These are phyloP conservation scores for Campoletis sonorensis DNA, from an alignment of 1,140 invertebrate species.

Conservation along the genomic window DNA sequence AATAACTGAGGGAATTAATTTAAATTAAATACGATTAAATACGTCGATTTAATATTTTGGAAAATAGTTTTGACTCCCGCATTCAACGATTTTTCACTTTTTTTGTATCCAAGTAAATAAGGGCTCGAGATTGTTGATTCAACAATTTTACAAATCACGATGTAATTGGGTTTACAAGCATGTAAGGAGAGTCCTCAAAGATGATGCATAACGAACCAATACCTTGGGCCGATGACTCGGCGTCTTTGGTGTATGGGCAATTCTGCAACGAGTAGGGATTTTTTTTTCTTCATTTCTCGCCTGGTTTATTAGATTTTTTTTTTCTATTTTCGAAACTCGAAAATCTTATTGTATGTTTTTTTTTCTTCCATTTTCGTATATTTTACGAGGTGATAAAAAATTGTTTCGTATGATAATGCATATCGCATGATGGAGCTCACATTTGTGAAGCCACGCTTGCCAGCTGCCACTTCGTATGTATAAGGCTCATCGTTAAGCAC, in stretches of 20 bases:
- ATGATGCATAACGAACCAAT: slow-evolving; percentile 49
- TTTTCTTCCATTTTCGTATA: no score
- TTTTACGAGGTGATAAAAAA: no score
- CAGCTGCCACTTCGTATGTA: slow-evolving; percentile 18
- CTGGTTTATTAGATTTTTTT: no score
- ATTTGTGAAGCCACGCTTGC: slow-evolving; percentile 20
- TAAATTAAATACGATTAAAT: no score
- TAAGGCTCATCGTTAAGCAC: not conserved
- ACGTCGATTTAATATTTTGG: no score
- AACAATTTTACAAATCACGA: slow-evolving; percentile 18
- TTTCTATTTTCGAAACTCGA: no score
- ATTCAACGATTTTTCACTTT: not conserved
- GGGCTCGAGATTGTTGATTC: slow-evolving; percentile 41
- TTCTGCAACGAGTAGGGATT: not conserved
- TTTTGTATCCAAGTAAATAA: slow-evolving; percentile 11
- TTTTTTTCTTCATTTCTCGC: not conserved
- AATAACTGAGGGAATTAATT: no score
- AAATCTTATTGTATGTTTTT: no score
- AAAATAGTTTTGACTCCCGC: no score
- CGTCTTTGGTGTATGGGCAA: not conserved
- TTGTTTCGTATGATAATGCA: not conserved
- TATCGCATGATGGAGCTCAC: not conserved
- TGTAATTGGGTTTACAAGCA: slow-evolving; percentile 33
- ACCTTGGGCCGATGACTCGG: slow-evolving; percentile 24
- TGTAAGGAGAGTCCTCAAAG: slow-evolving; percentile 21